Percentiles rank a stretch among this genome's conserved stretches.
Evolutionary conservation across 2,888 invertebrate species (phyloP).

Genomic region (Apodemia duryi): DNA sequence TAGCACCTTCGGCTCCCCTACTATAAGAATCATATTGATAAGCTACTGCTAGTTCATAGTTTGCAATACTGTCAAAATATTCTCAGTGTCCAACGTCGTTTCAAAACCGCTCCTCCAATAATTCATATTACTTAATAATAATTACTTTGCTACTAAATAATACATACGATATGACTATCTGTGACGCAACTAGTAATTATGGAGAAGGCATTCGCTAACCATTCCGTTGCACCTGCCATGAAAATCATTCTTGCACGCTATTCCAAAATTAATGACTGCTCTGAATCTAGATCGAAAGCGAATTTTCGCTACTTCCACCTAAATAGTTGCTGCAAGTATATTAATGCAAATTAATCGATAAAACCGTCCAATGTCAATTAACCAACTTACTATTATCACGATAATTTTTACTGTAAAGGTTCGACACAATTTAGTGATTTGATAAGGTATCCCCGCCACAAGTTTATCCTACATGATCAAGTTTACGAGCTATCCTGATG

Average conservation of each 20-base stretch:
- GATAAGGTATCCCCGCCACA: too few species aligned
- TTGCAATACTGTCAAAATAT: too few species aligned
- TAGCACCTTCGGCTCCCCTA: too few species aligned
- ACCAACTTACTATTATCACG: too few species aligned
- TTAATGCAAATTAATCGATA: background rate
- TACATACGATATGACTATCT: conserved; percentile 7
- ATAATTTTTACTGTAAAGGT: too few species aligned
- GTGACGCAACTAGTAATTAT: conserved; percentile 5
- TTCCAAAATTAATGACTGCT: conserved; percentile 4
- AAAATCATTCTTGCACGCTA: conserved; percentile 13
- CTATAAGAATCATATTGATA: too few species aligned
- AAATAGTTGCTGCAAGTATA: background rate
- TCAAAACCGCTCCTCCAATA: background rate
- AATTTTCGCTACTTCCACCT: background rate
- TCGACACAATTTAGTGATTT: too few species aligned
- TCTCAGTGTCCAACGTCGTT: too few species aligned
- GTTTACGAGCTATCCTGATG: too few species aligned
- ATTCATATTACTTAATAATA: background rate
- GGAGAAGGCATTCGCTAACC: conserved; percentile 9
- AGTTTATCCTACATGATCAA: too few species aligned
- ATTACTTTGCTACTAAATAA: background rate
- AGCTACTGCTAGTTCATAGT: too few species aligned
- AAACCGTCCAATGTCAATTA: too few species aligned
- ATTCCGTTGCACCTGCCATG: conserved; percentile 13
- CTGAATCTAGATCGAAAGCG: background rate